Conservation (phyloP, 2,113 vertebrate species). For the Macquaria australasica region DNA sequence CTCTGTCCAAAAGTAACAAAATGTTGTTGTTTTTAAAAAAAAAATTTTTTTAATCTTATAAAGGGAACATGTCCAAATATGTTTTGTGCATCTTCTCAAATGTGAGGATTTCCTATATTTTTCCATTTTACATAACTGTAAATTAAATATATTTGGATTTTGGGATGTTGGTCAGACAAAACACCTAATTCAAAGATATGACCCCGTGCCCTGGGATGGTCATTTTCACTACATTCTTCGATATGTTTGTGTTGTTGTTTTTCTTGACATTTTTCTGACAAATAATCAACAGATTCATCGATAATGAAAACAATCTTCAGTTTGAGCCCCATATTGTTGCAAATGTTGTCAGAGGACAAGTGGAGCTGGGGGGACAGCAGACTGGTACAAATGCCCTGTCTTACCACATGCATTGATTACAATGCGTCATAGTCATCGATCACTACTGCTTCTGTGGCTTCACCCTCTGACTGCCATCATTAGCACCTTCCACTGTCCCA, state of each 20-base stretch:
- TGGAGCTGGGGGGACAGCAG: not conserved
- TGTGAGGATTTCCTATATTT: not conserved
- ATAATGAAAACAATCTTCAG: not conserved
- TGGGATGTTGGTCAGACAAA: not conserved
- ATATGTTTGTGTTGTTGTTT: too few relatives aligned
- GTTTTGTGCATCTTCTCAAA: not conserved
- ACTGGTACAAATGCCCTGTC: constrained; percentile 13
- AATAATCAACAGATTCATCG: not conserved
- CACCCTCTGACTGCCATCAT: constrained; percentile 39
- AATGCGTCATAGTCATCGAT: constrained; percentile 40
- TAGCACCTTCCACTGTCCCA: constrained; percentile 27
- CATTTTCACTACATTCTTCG: not conserved
- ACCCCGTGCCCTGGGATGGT: not conserved
- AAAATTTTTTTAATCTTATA: not conserved
- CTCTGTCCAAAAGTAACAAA: not conserved
- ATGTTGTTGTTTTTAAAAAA: too few relatives aligned
- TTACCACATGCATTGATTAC: constrained; percentile 49
- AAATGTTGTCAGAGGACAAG: constrained; percentile 13
- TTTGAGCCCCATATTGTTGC: not conserved
- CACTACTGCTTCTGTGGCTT: constrained; percentile 46
- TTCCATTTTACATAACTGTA: not conserved
- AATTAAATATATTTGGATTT: not conserved
- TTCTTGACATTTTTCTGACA: not conserved
- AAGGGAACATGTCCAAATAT: not conserved
- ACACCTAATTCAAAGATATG: too few relatives aligned